Evolutionary conservation across 2,113 vertebrate genomes (phyloP), one percentile per base, ranked within the genome.

Genomic region (Tautogolabrus adspersus): DNA sequence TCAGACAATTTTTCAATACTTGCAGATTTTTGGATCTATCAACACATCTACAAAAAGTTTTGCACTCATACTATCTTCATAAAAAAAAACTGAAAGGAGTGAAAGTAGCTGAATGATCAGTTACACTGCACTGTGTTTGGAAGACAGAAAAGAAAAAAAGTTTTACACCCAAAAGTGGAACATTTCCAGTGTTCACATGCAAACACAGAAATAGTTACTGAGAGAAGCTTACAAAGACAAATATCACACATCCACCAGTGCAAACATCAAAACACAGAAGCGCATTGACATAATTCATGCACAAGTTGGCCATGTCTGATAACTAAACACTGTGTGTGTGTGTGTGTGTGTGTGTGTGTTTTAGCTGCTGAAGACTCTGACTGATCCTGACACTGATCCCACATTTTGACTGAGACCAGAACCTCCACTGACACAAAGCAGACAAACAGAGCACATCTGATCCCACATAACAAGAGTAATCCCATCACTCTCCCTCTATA

Each of bases 381-480:
- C 84, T 87, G 75, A 90, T 85, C 80, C 80, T 90, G 87, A 90
- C 89, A 86, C 74, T 89, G 85, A 87, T 90, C 89, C 85, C 52
- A 72, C 47, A 66, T 67, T 87, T 77, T 85, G 77, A 83, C 82
- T 82, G 62, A 47, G 77, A 85, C 65, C 72, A 72, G 47, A 47
- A 64, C 79, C 77, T 79, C 71, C 58, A 56, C 65, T 85, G 84
- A 85, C 82, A 88, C 74, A 89, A 82, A 89, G 79, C 85, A 87
- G 89, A 78, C 85, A 86, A 89, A 87, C 83, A 89, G 87, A 91
- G 85, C 87, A 87, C 81, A 79, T 86, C 87, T 83, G 87, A 88
- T 87, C 83, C 89, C 60, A 81, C 76, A 86, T 86, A 89, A 86
- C 85, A 87, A 87, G 85, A 78, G 64, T 86, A 83, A 89, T 89